phyloP scores from a whole-genome alignment of 2,888 invertebrate genomes.

The Vannuccia rotundouncinata region DNA sequence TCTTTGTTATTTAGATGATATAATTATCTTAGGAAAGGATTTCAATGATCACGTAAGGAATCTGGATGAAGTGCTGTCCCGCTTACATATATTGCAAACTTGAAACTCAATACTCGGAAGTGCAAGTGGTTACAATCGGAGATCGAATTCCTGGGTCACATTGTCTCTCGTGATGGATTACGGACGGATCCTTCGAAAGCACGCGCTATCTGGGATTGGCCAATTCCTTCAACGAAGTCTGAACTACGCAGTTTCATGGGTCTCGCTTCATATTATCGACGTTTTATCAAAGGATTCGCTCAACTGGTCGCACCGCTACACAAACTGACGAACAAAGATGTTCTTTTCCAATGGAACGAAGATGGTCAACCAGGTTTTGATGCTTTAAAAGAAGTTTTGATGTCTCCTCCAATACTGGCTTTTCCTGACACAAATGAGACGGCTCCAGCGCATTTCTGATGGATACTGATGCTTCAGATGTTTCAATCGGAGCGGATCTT shows the following conservation, averaged over 20 bases:
- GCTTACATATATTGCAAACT: background rate
- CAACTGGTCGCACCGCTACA: constrained; percentile 28
- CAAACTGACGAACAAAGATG: background rate
- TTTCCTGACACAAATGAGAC: background rate
- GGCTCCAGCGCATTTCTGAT: background rate
- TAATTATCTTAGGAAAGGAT: constrained; percentile 14
- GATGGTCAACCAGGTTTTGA: background rate
- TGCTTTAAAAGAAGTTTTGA: background rate
- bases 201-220: constrained; percentile 24
- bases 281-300: constrained; percentile 35
- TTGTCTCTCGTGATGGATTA: background rate
- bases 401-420: background rate
- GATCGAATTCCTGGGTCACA: constrained; percentile 29
- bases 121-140: constrained; percentile 39
- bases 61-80: constrained; percentile 18
- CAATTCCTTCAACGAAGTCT: background rate
- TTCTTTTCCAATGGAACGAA: background rate
- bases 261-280: constrained; percentile 21
- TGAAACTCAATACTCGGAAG: constrained; percentile 39
- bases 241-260: constrained; percentile 29
- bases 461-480: background rate
- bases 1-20: constrained; percentile 32
- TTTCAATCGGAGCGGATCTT: background rate
- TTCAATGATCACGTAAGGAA: constrained; percentile 19
- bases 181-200: constrained; percentile 4